Conservation (phyloP, 1,140 invertebrate genomes). For the Eciton burchellii region DNA sequence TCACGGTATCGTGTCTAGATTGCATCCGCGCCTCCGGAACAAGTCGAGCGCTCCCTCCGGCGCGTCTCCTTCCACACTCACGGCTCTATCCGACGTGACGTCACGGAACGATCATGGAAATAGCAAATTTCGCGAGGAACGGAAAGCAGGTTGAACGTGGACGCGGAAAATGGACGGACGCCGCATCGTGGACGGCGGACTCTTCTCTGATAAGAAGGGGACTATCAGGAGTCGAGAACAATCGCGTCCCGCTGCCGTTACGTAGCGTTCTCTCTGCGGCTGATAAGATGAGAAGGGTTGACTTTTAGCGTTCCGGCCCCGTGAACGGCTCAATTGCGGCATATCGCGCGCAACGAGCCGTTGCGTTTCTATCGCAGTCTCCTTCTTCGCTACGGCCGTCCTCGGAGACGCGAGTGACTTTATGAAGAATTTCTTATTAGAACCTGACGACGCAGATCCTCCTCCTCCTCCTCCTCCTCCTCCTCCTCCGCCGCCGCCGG, state of each 20-base stretch:
- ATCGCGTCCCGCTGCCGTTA: background rate
- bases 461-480: background rate
- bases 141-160: no score
- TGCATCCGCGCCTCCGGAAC: constrained; percentile 83
- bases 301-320: constrained; percentile 2
- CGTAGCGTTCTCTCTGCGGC: background rate
- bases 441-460: background rate
- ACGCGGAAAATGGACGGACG: no score
- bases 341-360: no score
- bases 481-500: background rate
- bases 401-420: background rate
- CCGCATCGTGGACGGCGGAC: no score
- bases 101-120: no score
- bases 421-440: constrained; percentile 29
- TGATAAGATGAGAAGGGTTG: background rate
- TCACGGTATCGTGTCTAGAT: constrained; percentile 83
- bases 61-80: constrained; percentile 74
- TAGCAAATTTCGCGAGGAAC: no score
- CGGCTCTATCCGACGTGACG: constrained; percentile 78
- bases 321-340: background rate
- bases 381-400: background rate
- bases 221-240: background rate
- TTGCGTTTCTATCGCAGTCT: background rate
- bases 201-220: background rate
- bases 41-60: constrained; percentile 77